Base-by-base conservation (phyloP, 2,888 invertebrate genomes). In the Epirrhoe tristata region DNA sequence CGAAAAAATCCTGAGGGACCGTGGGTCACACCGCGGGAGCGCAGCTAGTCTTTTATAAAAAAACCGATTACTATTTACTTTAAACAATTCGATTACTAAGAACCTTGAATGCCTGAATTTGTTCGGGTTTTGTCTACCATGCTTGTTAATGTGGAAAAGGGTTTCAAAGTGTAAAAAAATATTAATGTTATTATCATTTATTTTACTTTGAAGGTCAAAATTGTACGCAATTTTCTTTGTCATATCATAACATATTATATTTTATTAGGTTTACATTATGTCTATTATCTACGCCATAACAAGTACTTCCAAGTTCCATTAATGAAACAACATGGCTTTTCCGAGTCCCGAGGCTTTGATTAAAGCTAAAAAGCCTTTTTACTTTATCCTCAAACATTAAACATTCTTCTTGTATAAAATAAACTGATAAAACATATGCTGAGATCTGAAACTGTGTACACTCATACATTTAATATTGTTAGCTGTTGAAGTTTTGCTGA, bases 331-430 rank as follows among this genome's bases (percentile, higher is more conserved):
- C 58, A 14, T 24, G 36, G 36, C 59, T 43, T 14, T 43, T 2
- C 48, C 5, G 16, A 50, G 34, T 14, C 48, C 32, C 14, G 34
- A 34, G 50, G 43, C 17, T 46, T 57, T n/a, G n/a, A 12, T 34
- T 17, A 16, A 7, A 14, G 32, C 12, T 58, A 52, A 52, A 58
- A 51, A 52, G 24, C 14, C n/a, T 52, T 58, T 58, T 58, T 58
- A 51, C 14, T 52, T 43, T 52, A 59, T 59, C 52, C 52, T 52
- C 52, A 52, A 43, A 59, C 52, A 59, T 52, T 59, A 46, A 16
- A 53, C 10, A 54, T 17, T 61, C 17, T 34, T 54, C n/a, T 61
- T 34, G n/a, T n/a, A n/a, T 24, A 48, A 54, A 54, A 54, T 43
- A 43, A 12, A 53, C 53, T 32, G 5, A 0, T 6, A 51, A 50